A percentile compares a stretch with the other conserved stretches of the same genome.
Conservation (phyloP, 2,888 invertebrate genomes). For the Drosophila colorata region DNA sequence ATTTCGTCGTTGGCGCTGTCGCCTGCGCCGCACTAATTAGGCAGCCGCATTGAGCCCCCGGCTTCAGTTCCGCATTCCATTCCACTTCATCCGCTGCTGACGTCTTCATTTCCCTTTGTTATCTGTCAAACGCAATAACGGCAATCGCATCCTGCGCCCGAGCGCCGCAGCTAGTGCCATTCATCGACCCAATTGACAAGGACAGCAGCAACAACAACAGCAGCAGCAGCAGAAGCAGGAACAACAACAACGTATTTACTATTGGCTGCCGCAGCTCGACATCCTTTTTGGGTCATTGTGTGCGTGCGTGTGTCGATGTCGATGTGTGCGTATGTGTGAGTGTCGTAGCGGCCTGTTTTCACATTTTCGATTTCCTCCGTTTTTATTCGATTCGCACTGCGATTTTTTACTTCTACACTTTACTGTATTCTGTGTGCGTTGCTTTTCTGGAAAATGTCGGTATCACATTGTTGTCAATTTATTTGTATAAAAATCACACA, state of each 20-base stretch:
- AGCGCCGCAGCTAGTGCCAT: slow-evolving; percentile 49
- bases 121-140: slow-evolving; percentile 62
- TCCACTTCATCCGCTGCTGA: slow-evolving; percentile 64
- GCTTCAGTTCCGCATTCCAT: slow-evolving; percentile 46
- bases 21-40: slow-evolving; percentile 60
- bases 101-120: slow-evolving; percentile 65
- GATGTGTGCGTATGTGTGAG: slow-evolving; percentile 8
- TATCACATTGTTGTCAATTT: slow-evolving; percentile 40
- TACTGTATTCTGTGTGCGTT: not conserved
- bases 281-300: slow-evolving; percentile 69
- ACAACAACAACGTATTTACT: slow-evolving; percentile 45
- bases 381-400: slow-evolving; percentile 13
- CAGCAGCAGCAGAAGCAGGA: not conserved
- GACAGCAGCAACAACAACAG: slow-evolving; percentile 43
- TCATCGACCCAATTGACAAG: slow-evolving; percentile 68
- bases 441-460: slow-evolving; percentile 1
- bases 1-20: slow-evolving; percentile 52
- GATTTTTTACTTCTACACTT: not conserved
- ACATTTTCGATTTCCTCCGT: slow-evolving; percentile 43
- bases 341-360: slow-evolving; percentile 46
- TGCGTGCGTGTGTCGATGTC: slow-evolving; percentile 13
- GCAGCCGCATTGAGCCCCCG: slow-evolving; percentile 55
- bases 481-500: slow-evolving; percentile 28
- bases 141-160: slow-evolving; percentile 55
- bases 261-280: slow-evolving; percentile 50